Evolutionary conservation across 2,888 invertebrate species (phyloP).

Genomic region (Drosophila barbarae): DNA sequence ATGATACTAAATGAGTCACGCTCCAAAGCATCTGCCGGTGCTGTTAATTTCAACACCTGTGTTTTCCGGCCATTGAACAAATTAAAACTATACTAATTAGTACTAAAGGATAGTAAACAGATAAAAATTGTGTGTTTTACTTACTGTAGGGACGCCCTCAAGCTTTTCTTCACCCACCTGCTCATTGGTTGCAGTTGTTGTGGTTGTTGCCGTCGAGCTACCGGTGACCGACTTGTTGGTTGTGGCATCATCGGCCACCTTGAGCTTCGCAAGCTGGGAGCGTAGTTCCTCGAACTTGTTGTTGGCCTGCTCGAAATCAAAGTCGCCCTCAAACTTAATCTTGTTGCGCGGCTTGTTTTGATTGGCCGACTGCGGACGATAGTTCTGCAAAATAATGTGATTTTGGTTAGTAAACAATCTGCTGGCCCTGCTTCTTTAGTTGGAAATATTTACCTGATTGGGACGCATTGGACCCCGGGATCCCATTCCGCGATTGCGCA

Average conservation of each 20-base stretch:
- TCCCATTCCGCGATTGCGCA: slow-evolving; percentile 75
- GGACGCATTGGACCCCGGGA: slow-evolving; percentile 78
- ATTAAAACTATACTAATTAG: neutral
- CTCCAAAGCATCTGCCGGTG: neutral
- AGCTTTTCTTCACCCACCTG: slow-evolving; percentile 75
- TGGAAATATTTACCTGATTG: slow-evolving; percentile 68
- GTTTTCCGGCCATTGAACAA: neutral
- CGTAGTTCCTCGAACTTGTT: slow-evolving; percentile 96
- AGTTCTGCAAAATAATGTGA: slow-evolving; percentile 64
- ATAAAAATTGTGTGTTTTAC: slow-evolving; percentile 13
- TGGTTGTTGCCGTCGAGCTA: slow-evolving; percentile 43
- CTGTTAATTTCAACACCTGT: neutral
- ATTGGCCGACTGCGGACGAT: slow-evolving; percentile 81
- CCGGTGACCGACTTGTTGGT: slow-evolving; percentile 72
- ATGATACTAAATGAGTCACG: neutral
- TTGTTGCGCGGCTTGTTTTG: slow-evolving; percentile 80
- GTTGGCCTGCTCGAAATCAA: slow-evolving; percentile 99
- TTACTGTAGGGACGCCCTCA: slow-evolving; percentile 29
- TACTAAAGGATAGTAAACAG: neutral
- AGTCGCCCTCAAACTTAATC: slow-evolving; percentile 97
- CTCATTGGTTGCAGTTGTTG: slow-evolving; percentile 77
- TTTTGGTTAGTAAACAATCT: neutral
- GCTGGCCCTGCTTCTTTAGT: neutral
- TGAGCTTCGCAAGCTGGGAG: slow-evolving; percentile 90
- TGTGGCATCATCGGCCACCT: slow-evolving; percentile 83